These are phyloP conservation scores for Ridgeia piscesae DNA, from an alignment of 1,140 invertebrate species.

Conservation along the genomic window DNA sequence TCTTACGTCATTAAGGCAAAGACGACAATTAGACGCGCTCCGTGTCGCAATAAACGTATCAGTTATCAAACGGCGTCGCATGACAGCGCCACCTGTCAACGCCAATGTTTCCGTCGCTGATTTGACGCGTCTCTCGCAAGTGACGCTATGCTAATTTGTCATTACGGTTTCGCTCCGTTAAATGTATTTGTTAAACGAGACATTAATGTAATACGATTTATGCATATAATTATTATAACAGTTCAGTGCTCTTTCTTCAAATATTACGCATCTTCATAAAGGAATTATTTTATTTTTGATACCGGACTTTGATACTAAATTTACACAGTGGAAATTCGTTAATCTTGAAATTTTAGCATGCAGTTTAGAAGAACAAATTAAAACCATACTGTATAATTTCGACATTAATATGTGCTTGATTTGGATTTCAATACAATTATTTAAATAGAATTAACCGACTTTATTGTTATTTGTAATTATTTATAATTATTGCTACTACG, in stretches of 20 bases:
- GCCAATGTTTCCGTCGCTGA: neutral
- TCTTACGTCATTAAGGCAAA: neutral
- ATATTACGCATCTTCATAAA: neutral
- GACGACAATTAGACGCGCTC: neutral
- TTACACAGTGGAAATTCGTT: too few species aligned
- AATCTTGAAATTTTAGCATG: too few species aligned
- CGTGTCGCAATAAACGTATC: neutral
- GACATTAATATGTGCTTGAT: too few species aligned
- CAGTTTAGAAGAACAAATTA: too few species aligned
- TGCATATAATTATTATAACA: neutral
- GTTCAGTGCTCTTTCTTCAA: neutral
- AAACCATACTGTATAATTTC: too few species aligned
- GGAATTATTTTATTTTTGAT: neutral
- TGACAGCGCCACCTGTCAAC: neutral
- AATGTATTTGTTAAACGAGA: neutral
- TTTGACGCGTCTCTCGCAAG: neutral
- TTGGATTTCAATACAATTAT: too few species aligned
- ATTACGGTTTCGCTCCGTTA: neutral
- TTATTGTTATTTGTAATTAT: too few species aligned
- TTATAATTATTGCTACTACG: too few species aligned
- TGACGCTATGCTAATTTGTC: neutral
- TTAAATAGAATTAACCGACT: too few species aligned
- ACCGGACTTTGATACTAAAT: neutral
- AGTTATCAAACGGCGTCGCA: neutral
- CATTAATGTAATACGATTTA: neutral